These are phyloP conservation scores for Sebastiscus tertius DNA, from an alignment of 2,797 vertebrate species.

Conservation along the genomic window DNA sequence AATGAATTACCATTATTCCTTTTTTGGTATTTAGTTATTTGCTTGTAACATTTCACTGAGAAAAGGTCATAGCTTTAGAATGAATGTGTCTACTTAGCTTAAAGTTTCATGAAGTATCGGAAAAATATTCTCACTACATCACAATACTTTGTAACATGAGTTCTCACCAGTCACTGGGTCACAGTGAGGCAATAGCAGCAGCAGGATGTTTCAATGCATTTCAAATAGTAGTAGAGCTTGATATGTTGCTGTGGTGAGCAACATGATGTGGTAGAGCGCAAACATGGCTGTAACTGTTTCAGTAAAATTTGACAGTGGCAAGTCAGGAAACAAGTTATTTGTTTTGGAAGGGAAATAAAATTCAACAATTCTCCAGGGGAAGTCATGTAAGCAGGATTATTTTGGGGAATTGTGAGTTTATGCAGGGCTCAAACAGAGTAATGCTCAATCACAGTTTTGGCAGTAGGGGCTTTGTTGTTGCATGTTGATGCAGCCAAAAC, in stretches of 20 bases:
- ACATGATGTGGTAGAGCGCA: neutral
- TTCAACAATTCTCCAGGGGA: neutral
- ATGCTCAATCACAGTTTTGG: constrained; percentile 41
- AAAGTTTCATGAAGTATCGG: neutral
- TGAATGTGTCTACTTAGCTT: neutral
- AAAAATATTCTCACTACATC: neutral
- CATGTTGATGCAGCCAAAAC: constrained; percentile 20
- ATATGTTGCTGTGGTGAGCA: constrained; percentile 1
- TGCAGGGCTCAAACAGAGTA: constrained; percentile 28
- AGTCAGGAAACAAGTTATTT: constrained; percentile 18
- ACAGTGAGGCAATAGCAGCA: neutral
- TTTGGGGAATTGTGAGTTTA: constrained; percentile 11
- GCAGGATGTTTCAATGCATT: neutral
- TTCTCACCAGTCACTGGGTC: neutral
- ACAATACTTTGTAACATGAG: neutral
- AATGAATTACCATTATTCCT: constrained; percentile 9
- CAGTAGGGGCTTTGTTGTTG: constrained; percentile 20
- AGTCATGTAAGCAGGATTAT: constrained; percentile 32
- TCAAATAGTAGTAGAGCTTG: neutral
- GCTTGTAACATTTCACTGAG: constrained; percentile 1
- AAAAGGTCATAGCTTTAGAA: neutral
- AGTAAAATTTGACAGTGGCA: constrained; percentile 10
- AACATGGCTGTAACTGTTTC: constrained; percentile 15
- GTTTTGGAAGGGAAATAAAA: constrained; percentile 5
- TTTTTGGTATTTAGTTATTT: neutral